Base-by-base conservation (phyloP, 2,888 invertebrate genomes). In the Encarsia formosa region DNA sequence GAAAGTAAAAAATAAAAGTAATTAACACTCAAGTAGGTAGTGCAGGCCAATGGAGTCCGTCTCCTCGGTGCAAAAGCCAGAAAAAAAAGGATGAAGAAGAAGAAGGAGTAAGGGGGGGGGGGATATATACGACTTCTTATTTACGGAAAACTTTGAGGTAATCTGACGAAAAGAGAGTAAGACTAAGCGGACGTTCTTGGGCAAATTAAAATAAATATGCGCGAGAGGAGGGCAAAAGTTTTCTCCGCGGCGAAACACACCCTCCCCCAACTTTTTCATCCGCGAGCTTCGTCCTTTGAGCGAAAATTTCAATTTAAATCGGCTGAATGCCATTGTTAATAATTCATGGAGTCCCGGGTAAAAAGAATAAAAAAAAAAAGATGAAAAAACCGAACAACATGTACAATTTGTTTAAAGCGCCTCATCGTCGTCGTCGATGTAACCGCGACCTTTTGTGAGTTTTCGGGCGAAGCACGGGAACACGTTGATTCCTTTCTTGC, bases 291-390 rank as follows among this genome's bases (percentile, higher is more conserved):
- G 39, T 46, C 42, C 49, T 56, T 56, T 52, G 47, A 49, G 48
- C 41, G 31, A 48, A 49, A 51, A 51, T 54, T 52, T 49, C 57
- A 54, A 57, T 57, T 51, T 57, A 51, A 54, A 57, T 57, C 46
- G 49, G 29, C 54, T 51, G 51, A 57, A 57, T 57, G 49, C 51
- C 51, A 41, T 57, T 51, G 54, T 57, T 57, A 54, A 57, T 57
- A 57, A 57, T 57, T 57, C 57, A 57, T 54, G 54, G 51, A 32
- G n/a, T n/a, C n/a, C n/a, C n/a, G n/a, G n/a, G n/a, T n/a, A n/a
- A n/a, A n/a, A n/a, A n/a, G n/a, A n/a, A n/a, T n/a, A n/a, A n/a
- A n/a, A n/a, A n/a, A n/a, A n/a, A n/a, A n/a, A n/a, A n/a, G n/a
- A n/a, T 20, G 39, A 51, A 48, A n/a, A n/a, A n/a, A n/a, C n/a